Evolutionary conservation across 2,797 vertebrate genomes (phyloP).

Genomic region (Gila robusta): DNA sequence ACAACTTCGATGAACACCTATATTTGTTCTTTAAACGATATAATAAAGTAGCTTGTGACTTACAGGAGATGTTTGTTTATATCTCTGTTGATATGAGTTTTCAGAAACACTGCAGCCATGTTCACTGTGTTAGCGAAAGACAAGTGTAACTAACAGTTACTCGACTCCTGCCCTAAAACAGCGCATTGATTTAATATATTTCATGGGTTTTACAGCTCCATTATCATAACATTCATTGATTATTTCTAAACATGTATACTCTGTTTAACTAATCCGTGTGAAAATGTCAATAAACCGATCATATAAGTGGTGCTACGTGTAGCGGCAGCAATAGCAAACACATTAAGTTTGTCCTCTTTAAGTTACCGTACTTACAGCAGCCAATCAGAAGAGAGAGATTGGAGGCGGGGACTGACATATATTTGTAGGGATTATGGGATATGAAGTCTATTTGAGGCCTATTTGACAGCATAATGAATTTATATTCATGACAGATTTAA

Average conservation of each 20-base stretch:
- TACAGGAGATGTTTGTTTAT: constrained; percentile 35
- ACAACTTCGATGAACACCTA: background rate
- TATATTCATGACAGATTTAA: too few relatives aligned
- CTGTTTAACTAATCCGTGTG: background rate
- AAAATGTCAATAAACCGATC: background rate
- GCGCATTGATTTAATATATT: background rate
- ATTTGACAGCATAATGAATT: background rate
- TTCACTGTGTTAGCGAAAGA: constrained; percentile 15
- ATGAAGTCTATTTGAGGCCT: constrained; percentile 23
- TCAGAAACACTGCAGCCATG: constrained; percentile 46
- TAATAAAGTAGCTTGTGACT: constrained; percentile 12
- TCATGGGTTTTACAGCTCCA: background rate
- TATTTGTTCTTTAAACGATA: too few relatives aligned
- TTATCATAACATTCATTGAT: background rate
- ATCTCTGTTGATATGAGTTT: background rate
- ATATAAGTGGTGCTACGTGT: background rate
- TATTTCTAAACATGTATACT: background rate
- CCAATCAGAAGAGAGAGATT: constrained; percentile 9
- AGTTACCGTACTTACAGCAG: constrained; percentile 3
- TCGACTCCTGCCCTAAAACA: background rate
- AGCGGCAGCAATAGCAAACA: background rate
- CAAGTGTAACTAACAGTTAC: background rate
- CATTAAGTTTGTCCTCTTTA: background rate
- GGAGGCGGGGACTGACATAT: background rate
- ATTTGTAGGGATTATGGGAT: background rate